Base-by-base conservation (phyloP, 2,888 invertebrate species). In the Drosophila putrida region DNA sequence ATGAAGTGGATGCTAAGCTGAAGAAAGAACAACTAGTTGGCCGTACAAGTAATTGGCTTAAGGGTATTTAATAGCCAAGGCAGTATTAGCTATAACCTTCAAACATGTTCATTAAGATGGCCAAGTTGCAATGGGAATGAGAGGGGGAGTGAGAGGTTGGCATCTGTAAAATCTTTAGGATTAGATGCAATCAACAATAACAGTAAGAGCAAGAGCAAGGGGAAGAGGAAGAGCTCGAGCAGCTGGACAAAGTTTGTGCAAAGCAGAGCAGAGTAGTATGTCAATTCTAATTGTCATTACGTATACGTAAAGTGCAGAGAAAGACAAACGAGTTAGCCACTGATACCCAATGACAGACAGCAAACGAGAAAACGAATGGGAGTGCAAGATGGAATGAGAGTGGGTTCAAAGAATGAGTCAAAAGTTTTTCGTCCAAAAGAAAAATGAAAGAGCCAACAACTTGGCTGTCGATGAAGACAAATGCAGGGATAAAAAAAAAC, bases 111-210 rank as follows among this genome's bases (percentile, higher is more conserved):
- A 89, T 87, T 84, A 84, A 59, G 64, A 51, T 43, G 33, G 20
- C 60, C 65, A 75, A 78, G 33, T 73, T 68, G 69, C 27, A 20
- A 38, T 33, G 33, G 50, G 20, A 20, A 20, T 20, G 20, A 3
- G 20, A 20, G 20, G 2, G 20, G 20, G 20, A 20, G 20, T 20
- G 20, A 20, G 20, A 20, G 20, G 51, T 6, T 67, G 41, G 76
- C 67, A 62, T 85, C 82, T 81, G 76, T 87, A 82, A 89, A 84
- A 89, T 87, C 83, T 87, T 62, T 11, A 10, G 88, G 89, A 89
- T 84, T 89, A 84, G 89, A 87, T 87, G 83, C 83, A 89, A 84
- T 84, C 89, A 89, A 89, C 89, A 83, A 83, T 89, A 83, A 83
- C 82, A 88, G 75, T 8, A 28, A 8, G 5, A 28, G 28, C 4